Evolutionary conservation across 2,113 vertebrate genomes (phyloP), one percentile per base, ranked within the genome.

Genomic region (Cricetomys ansorgei): DNA sequence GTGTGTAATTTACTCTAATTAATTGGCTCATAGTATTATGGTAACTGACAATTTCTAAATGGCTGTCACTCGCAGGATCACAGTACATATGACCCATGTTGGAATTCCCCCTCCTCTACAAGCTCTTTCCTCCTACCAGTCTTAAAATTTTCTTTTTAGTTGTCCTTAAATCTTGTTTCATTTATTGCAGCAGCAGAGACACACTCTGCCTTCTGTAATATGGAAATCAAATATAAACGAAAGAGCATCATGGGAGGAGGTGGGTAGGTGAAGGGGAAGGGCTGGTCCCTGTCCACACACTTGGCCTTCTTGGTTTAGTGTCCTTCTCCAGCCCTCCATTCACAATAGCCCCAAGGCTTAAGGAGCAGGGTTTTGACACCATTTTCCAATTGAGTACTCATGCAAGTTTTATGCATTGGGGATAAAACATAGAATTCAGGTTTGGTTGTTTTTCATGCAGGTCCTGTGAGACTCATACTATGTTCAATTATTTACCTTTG

Each of bases 381-480:
- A 19, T 23, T 65, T 53, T 43, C 40, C 75, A 59, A 2, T 62
- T 70, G 67, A 67, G 29, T 55, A 10, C 70, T 81, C 88, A 67
- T 57, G 2, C 37, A 59, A 69, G 48, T 62, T 96, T 85, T 69
- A 86, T 73, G 31, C 17, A 67, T 50, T 76, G 3, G 25, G 45
- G 45, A 15, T 86, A 48, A 86, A 91, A 79, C 4, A 21, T 43
- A 45, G 40, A 87, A 91, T 69, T 21, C 17, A 88, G 19, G 1
- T 85, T 91, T 92, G 70, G 31, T 23, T 91, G 55, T 65, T 94
- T 91, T 57, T 37, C 45, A 69, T 65, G 23, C 1, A 65, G 13
- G 53, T 96, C 17, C 34, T 70, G 10, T 48, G 3, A 37, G n/a
- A 70, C 27, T 76, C 4, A n/a, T 84, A 87, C n/a, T 27, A 6